These are phyloP conservation scores for Phylloscopus trochilus DNA, from an alignment of 2,113 vertebrate species.

Conservation along the genomic window DNA sequence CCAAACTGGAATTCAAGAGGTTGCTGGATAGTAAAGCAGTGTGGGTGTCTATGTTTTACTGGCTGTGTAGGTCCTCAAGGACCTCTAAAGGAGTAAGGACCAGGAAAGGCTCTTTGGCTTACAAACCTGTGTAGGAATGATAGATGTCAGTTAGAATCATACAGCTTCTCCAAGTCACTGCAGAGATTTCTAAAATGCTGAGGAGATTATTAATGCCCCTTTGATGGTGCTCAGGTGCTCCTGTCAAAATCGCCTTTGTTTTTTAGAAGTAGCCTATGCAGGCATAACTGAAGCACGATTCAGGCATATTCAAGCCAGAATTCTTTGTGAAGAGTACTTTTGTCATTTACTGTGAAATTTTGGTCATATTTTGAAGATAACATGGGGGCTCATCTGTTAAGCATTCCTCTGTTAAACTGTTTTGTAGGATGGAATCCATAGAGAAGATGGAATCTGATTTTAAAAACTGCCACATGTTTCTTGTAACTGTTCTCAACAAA, in stretches of 20 bases:
- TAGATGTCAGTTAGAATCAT: background rate
- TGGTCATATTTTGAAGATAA: background rate
- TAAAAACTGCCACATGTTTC: slow-evolving; percentile 98
- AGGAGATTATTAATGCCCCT: background rate
- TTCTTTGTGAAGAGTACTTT: background rate
- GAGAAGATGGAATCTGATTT: slow-evolving; percentile 99
- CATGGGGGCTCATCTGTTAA: background rate
- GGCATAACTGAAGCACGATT: background rate
- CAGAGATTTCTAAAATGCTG: background rate
- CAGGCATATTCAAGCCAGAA: background rate
- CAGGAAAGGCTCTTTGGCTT: background rate
- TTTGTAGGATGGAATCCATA: slow-evolving; percentile 90
- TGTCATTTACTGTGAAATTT: background rate
- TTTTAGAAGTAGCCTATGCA: background rate
- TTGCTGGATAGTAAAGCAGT: background rate
- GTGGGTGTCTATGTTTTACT: background rate
- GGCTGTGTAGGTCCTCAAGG: background rate
- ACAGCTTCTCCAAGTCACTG: background rate
- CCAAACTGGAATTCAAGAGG: background rate
- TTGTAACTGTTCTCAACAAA: slow-evolving; percentile 96
- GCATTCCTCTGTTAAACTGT: slow-evolving; percentile 25
- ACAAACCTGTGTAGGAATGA: background rate
- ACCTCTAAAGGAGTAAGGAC: background rate
- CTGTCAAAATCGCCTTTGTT: background rate
- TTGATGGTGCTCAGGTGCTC: background rate